phyloP scores from a whole-genome alignment of 2,888 invertebrate genomes.

The Congeria kusceri region DNA sequence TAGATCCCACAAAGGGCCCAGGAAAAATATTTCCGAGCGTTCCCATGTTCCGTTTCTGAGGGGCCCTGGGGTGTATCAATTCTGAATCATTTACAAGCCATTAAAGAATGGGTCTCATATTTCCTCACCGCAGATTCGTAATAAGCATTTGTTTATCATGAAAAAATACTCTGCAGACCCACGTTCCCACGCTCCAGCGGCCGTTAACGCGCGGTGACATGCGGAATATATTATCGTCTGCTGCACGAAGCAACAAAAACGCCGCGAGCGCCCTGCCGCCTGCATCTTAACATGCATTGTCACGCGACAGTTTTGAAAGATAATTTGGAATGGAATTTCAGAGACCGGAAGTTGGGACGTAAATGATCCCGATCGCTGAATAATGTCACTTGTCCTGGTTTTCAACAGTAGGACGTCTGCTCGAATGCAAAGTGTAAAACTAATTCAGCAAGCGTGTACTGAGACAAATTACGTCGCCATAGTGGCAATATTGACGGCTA shows the following conservation, averaged over 20 bases:
- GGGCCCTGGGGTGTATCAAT: conserved; percentile 31
- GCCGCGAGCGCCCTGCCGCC: conserved; percentile 27
- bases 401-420: too few relatives aligned
- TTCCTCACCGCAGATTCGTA: conserved; percentile 30
- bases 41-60: conserved; percentile 32
- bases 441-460: too few relatives aligned
- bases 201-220: conserved; percentile 36
- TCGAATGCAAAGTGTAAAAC: too few relatives aligned
- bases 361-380: too few relatives aligned
- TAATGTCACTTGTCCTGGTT: too few relatives aligned
- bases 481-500: too few relatives aligned
- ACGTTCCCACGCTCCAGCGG: conserved; percentile 41
- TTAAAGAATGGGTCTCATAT: conserved; percentile 32
- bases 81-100: conserved; percentile 40
- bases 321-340: too few relatives aligned
- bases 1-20: conserved; percentile 15
- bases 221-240: conserved; percentile 52
- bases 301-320: conserved; percentile 17
- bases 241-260: conserved; percentile 17
- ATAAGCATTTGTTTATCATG: conserved; percentile 49
- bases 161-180: conserved; percentile 18
- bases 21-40: conserved; percentile 11
- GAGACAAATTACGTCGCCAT: too few relatives aligned
- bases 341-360: too few relatives aligned
- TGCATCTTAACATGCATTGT: conserved; percentile 10